phyloP scores from a whole-genome alignment of 2,888 invertebrate species.

The Luperina nickerlii region DNA sequence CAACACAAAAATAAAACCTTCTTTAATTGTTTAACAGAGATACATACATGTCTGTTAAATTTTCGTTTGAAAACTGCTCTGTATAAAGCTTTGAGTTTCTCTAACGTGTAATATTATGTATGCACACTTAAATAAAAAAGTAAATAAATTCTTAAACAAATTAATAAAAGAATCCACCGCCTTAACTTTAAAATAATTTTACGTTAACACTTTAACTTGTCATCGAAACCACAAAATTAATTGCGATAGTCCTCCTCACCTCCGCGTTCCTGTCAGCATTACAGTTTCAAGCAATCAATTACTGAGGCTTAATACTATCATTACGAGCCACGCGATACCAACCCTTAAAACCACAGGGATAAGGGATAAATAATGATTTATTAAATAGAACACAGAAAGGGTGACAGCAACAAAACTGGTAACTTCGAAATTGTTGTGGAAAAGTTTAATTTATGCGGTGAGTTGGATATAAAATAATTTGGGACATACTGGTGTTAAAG shows the following conservation, averaged over 20 bases:
- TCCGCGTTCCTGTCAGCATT: slow-evolving; percentile 44
- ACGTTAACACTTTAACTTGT: slow-evolving; percentile 24
- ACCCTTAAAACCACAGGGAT: slow-evolving; percentile 61
- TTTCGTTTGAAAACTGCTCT: background rate
- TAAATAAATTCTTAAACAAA: background rate
- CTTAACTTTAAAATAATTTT: slow-evolving; percentile 3
- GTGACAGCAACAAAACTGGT: slow-evolving; percentile 79
- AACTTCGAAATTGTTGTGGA: slow-evolving; percentile 80
- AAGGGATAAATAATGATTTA: slow-evolving; percentile 72
- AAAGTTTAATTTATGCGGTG: slow-evolving; percentile 83
- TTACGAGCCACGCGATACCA: slow-evolving; percentile 63
- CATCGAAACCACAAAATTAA: slow-evolving; percentile 55
- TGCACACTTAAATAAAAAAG: background rate
- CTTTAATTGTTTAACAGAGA: too few species aligned
- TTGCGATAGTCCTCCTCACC: slow-evolving; percentile 44
- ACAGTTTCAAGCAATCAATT: slow-evolving; percentile 72
- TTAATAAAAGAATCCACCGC: too few species aligned
- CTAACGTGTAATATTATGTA: background rate
- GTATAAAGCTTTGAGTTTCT: background rate
- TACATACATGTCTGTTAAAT: background rate
- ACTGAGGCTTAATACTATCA: slow-evolving; percentile 68
- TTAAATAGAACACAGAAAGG: slow-evolving; percentile 73
- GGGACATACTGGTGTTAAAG: slow-evolving; percentile 68
- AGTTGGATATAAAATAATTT: slow-evolving; percentile 79
- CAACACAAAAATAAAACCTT: too few species aligned